Conservation (phyloP, 2,113 vertebrate genomes). For the Dissostichus mawsoni region DNA sequence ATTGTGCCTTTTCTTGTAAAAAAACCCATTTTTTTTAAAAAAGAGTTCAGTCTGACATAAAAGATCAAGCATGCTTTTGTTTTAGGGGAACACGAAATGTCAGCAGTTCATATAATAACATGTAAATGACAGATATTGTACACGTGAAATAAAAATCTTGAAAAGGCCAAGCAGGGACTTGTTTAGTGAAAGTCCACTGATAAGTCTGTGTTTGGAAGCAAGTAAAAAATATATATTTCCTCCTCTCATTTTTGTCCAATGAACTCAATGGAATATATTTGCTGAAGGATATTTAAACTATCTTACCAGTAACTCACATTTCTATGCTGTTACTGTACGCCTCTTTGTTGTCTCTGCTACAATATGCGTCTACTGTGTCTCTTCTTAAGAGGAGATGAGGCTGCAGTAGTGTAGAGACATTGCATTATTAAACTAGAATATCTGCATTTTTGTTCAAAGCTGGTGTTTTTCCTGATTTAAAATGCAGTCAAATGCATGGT, state of each 20-base stretch:
- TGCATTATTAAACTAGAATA: neutral
- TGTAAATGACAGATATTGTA: neutral
- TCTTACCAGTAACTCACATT: no score
- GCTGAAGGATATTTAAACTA: neutral
- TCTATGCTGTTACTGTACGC: neutral
- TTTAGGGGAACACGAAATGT: constrained; percentile 20
- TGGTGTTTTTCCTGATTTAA: neutral
- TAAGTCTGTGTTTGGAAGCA: neutral
- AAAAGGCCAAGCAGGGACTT: neutral
- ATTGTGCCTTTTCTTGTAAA: constrained; percentile 1
- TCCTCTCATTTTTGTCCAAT: neutral
- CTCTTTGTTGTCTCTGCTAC: no score
- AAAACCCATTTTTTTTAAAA: neutral
- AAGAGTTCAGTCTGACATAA: constrained; percentile 1
- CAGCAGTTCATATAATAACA: neutral
- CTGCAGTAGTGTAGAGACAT: neutral
- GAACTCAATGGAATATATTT: neutral
- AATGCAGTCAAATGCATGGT: neutral
- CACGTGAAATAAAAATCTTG: neutral
- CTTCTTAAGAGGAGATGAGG: neutral
- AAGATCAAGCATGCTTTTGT: neutral
- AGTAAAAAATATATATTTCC: neutral
- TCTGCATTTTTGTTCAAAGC: neutral
- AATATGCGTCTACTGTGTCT: neutral
- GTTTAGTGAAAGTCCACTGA: neutral